phyloP scores from a whole-genome alignment of 2,797 vertebrate genomes.

The Aldrovandia affinis region DNA sequence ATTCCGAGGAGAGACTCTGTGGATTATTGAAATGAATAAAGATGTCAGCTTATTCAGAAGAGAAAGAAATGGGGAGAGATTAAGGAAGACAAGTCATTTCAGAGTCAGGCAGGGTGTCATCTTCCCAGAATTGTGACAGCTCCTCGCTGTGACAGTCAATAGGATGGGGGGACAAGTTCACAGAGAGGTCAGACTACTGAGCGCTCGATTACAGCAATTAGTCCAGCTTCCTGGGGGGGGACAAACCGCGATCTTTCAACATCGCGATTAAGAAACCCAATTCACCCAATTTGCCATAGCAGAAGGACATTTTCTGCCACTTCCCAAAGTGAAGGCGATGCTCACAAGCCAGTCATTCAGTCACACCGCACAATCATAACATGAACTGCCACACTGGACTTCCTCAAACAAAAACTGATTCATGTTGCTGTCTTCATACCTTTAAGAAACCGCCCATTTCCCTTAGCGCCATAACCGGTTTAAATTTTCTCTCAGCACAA shows the following conservation, averaged over 20 bases:
- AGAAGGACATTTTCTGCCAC: slow-evolving; percentile 54
- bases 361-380: neutral
- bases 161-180: slow-evolving; percentile 43
- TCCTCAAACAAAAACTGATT: slow-evolving; percentile 3
- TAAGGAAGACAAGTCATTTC: slow-evolving; percentile 19
- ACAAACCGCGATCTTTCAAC: slow-evolving; percentile 60
- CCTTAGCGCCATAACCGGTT: neutral
- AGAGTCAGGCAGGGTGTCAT: slow-evolving; percentile 15
- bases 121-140: slow-evolving; percentile 5
- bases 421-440: slow-evolving; percentile 14
- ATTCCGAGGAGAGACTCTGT: slow-evolving; percentile 1
- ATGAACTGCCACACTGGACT: neutral
- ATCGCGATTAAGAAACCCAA: slow-evolving; percentile 66
- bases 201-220: slow-evolving; percentile 47
- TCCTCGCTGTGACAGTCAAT: slow-evolving; percentile 21
- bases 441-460: neutral
- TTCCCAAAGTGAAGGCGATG: neutral
- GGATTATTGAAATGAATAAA: slow-evolving; percentile 22
- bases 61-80: slow-evolving; percentile 17
- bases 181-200: slow-evolving; percentile 61
- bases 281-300: slow-evolving; percentile 70
- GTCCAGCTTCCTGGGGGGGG: slow-evolving; percentile 32
- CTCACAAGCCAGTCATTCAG: neutral
- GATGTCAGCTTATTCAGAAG: neutral
- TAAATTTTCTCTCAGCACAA: slow-evolving; percentile 27